Evolutionary conservation across 35 echinoderm and acorn worm species (phyloP).

Genomic region (Acanthaster planci): DNA sequence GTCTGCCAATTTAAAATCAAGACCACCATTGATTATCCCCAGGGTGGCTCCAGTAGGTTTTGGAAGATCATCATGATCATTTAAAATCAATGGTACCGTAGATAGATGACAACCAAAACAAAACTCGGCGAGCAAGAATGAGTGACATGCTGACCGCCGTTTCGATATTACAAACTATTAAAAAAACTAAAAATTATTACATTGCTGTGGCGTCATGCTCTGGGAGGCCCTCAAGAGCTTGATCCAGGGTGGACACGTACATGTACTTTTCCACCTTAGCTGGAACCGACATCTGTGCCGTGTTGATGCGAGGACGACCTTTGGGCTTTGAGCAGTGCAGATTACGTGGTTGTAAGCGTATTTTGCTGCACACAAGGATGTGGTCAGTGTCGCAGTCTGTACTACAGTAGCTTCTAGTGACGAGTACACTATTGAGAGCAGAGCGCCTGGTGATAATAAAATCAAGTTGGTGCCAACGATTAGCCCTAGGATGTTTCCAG

Average conservation of each 20-base stretch:
- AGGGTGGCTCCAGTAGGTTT: too few species aligned
- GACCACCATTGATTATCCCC: too few species aligned
- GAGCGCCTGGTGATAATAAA: conserved; percentile 28
- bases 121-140: too few species aligned
- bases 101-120: too few species aligned
- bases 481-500: conserved; percentile 50
- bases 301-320: not conserved
- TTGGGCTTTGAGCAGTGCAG: conserved; percentile 10
- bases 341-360: conserved; percentile 23
- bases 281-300: not conserved
- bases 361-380: conserved; percentile 43
- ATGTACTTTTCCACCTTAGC: not conserved
- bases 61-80: too few species aligned
- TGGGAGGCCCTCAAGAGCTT: not conserved
- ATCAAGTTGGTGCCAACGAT: conserved; percentile 50
- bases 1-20: too few species aligned
- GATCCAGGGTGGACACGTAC: conserved; percentile 12
- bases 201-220: not conserved
- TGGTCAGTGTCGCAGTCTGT: conserved; percentile 68
- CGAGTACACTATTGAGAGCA: conserved; percentile 35
- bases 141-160: too few species aligned
- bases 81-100: too few species aligned
- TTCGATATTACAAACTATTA: conserved; percentile 21
- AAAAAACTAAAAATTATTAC: conserved; percentile 23
- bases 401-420: conserved; percentile 53